Evolutionary conservation across 2,113 vertebrate genomes (phyloP).

Genomic region (Coptodon rendalli): DNA sequence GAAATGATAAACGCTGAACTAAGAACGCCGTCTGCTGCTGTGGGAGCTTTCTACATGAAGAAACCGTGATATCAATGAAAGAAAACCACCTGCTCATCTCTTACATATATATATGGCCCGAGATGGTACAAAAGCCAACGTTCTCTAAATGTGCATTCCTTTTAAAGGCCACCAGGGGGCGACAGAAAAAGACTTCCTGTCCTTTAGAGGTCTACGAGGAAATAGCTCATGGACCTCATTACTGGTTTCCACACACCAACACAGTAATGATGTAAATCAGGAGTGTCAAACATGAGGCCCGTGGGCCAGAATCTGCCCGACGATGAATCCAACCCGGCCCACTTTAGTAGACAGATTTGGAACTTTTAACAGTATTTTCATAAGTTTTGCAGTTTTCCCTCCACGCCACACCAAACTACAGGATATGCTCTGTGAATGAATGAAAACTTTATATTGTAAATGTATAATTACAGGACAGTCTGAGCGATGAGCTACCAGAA

Average conservation of each 20-base stretch:
- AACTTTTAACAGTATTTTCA: no score
- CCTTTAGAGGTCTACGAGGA: background rate
- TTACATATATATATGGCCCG: background rate
- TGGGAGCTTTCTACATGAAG: background rate
- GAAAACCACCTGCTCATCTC: background rate
- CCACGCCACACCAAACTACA: background rate
- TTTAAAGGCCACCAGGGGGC: background rate
- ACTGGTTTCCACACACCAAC: background rate
- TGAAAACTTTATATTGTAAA: background rate
- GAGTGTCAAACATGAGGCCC: background rate
- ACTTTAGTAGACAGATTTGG: background rate
- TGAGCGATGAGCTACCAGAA: background rate
- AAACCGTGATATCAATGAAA: rapidly evolving
- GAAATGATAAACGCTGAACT: background rate
- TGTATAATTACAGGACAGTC: rapidly evolving
- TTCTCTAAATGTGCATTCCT: background rate
- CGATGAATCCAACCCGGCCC: rapidly evolving
- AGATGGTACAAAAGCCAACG: rapidly evolving
- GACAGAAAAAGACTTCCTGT: background rate
- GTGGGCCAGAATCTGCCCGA: background rate
- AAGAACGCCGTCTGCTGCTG: background rate
- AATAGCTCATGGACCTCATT: background rate
- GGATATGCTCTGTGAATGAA: background rate
- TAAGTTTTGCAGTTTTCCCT: background rate
- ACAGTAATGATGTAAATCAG: background rate